Evolutionary conservation across 2,888 invertebrate genomes (phyloP).

Genomic region (Syrphus vitripennis): DNA sequence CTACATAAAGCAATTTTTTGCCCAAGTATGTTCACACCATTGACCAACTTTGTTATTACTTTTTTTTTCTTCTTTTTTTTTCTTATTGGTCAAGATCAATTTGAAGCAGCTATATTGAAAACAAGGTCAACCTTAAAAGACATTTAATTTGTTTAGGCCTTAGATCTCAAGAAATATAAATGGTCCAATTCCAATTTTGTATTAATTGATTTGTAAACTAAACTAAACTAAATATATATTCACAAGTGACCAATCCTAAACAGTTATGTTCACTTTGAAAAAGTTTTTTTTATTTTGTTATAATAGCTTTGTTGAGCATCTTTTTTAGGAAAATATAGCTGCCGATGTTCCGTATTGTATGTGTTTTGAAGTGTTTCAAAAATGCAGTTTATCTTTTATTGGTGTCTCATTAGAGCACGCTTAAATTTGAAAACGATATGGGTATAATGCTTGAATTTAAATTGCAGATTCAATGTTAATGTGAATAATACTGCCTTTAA

Average conservation of each 20-base stretch:
- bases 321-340: background rate
- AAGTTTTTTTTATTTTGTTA: background rate
- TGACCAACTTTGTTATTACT: background rate
- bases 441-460: background rate
- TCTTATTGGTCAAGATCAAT: slow-evolving; percentile 15
- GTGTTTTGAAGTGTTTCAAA: background rate
- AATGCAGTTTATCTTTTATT: slow-evolving; percentile 26
- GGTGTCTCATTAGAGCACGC: slow-evolving; percentile 16
- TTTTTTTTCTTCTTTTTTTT: no score
- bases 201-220: slow-evolving; percentile 21
- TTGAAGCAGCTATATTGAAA: background rate
- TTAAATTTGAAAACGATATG: background rate
- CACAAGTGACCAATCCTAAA: background rate
- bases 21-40: background rate
- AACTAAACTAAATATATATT: background rate
- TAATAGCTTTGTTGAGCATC: background rate
- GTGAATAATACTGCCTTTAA: background rate
- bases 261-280: background rate
- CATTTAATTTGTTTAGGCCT: slow-evolving; percentile 8
- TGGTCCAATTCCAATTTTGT: slow-evolving; percentile 5
- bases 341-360: background rate
- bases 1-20: background rate
- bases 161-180: background rate
- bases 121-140: slow-evolving; percentile 25
- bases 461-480: slow-evolving; percentile 20